A percentile compares a stretch with the other conserved stretches of the same genome.
phyloP scores from a whole-genome alignment of 2,888 invertebrate genomes.

The Ernsta delagoae region DNA sequence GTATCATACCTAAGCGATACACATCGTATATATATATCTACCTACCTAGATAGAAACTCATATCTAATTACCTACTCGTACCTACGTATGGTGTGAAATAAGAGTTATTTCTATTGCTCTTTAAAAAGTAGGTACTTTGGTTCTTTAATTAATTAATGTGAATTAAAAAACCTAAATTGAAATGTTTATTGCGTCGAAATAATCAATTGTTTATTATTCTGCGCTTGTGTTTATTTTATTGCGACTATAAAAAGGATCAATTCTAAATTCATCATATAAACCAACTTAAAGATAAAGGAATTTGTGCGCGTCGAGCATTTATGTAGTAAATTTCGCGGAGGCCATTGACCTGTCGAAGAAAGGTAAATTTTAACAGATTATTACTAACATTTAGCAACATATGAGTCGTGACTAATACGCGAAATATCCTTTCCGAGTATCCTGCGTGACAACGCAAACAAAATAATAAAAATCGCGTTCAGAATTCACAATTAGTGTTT shows the following conservation, averaged over 20 bases:
- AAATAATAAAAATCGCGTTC: constrained; percentile 69
- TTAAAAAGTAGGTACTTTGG: no score
- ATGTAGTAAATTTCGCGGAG: constrained; percentile 41
- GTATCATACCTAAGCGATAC: no score
- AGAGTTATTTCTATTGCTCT: no score
- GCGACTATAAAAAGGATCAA: constrained; percentile 49
- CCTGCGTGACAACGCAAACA: constrained; percentile 71
- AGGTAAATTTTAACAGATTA: constrained; percentile 55
- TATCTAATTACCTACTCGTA: no score
- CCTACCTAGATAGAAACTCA: no score
- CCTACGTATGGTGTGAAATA: no score
- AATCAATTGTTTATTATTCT: constrained; percentile 28
- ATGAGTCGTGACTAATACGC: constrained; percentile 70
- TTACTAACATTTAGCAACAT: constrained; percentile 54
- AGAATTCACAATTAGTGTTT: constrained; percentile 69
- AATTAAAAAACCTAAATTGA: not conserved
- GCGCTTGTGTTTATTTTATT: constrained; percentile 45
- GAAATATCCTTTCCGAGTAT: constrained; percentile 78
- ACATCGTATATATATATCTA: no score
- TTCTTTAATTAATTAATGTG: constrained; percentile 12
- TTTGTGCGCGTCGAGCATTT: constrained; percentile 46
- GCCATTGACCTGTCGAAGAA: constrained; percentile 48
- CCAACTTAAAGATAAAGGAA: constrained; percentile 44
- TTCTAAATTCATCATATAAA: constrained; percentile 51
- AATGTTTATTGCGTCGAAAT: constrained; percentile 9